These are phyloP conservation scores for Vimba vimba DNA, from an alignment of 2,113 vertebrate genomes.

Conservation along the genomic window DNA sequence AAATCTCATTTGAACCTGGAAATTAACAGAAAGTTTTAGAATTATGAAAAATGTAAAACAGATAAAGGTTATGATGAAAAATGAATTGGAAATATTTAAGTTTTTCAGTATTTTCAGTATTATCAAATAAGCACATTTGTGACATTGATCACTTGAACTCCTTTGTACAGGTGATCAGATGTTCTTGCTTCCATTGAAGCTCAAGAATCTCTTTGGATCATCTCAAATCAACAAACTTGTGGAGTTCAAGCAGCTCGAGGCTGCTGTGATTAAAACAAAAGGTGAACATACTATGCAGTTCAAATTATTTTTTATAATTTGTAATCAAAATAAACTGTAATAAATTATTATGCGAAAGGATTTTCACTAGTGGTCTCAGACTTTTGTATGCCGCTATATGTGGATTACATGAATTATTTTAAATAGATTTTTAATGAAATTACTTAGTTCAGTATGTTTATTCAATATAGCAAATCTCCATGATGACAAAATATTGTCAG, in stretches of 20 bases:
- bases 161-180: not conserved
- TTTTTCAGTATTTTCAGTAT: not conserved
- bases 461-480: not conserved
- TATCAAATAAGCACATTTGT: not conserved
- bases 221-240: not conserved
- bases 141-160: not conserved
- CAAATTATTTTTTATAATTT: not conserved
- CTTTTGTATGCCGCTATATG: not conserved
- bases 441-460: not conserved
- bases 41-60: not conserved
- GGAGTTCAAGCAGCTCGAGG: not conserved
- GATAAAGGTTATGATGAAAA: not conserved
- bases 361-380: not conserved
- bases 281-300: not conserved
- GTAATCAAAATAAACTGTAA: not conserved
- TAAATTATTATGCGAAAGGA: not conserved
- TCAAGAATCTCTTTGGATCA: too few relatives aligned
- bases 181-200: not conserved
- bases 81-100: not conserved
- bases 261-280: not conserved
- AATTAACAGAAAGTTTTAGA: not conserved
- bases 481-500: not conserved
- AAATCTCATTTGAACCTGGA: not conserved
- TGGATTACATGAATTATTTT: too few relatives aligned
- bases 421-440: not conserved